phyloP scores from a whole-genome alignment of 1,140 invertebrate species.

The Leptopilina clavipes region DNA sequence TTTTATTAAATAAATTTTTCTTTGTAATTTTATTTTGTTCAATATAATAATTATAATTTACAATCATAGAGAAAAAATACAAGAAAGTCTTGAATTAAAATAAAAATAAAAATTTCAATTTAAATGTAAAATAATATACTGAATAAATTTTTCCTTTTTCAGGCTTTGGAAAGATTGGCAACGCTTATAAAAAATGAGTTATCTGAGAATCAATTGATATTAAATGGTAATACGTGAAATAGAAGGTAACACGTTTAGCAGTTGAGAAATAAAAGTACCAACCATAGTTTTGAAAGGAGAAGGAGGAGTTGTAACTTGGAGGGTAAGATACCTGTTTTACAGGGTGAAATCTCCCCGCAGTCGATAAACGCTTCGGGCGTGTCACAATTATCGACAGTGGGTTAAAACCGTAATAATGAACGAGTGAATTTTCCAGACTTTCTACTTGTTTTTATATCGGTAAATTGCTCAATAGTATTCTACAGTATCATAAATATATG shows the following conservation, averaged over 20 bases:
- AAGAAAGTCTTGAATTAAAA: background rate
- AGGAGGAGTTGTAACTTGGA: background rate
- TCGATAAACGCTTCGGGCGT: background rate
- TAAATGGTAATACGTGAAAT: conserved; percentile 59
- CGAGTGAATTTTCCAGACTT: background rate
- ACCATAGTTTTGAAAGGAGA: conserved; percentile 6
- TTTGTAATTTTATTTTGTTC: too few relatives aligned
- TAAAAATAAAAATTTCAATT: background rate
- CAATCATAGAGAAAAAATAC: too few relatives aligned
- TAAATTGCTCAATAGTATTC: background rate
- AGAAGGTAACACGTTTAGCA: background rate
- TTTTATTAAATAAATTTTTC: too few relatives aligned
- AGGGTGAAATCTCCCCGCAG: background rate
- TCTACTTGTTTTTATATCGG: background rate
- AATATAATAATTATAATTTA: too few relatives aligned
- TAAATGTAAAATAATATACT: background rate
- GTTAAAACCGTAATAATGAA: background rate
- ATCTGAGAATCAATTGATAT: conserved; percentile 49
- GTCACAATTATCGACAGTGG: conserved; percentile 13
- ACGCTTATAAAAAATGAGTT: conserved; percentile 64
- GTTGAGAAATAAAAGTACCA: conserved; percentile 21
- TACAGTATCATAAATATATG: background rate
- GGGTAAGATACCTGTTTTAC: conserved; percentile 14
- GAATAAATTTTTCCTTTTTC: conserved; percentile 38
- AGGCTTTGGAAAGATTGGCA: conserved; percentile 67